These are phyloP conservation scores for Schizopygopsis pylzovi DNA, from an alignment of 2,797 vertebrate genomes.

Conservation along the genomic window DNA sequence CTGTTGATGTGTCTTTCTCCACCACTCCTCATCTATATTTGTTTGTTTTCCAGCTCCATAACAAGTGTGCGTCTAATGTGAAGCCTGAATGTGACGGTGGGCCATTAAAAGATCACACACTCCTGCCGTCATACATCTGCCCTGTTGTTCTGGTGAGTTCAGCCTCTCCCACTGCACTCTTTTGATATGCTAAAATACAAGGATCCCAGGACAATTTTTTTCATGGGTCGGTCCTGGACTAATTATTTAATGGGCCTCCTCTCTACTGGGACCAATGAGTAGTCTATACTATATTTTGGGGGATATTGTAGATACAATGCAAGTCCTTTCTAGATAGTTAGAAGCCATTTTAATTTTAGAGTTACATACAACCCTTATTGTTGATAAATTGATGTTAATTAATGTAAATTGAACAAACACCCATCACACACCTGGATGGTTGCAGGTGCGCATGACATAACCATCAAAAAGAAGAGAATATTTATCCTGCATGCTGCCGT, in stretches of 20 bases:
- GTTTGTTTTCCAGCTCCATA: conserved; percentile 85
- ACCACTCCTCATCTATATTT: conserved; percentile 19
- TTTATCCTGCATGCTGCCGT: background rate
- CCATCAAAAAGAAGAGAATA: background rate
- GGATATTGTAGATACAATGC: background rate
- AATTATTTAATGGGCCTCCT: background rate
- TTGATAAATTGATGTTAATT: background rate
- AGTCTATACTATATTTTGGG: background rate
- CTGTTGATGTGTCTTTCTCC: conserved; percentile 18
- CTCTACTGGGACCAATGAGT: background rate
- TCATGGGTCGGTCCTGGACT: background rate
- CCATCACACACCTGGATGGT: background rate
- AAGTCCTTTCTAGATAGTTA: background rate
- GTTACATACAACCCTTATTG: background rate
- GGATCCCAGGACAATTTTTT: background rate
- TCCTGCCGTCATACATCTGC: conserved; percentile 91
- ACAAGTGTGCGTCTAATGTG: conserved; percentile 89
- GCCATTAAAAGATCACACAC: conserved; percentile 87
- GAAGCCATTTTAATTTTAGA: background rate
- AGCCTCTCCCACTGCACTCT: background rate
- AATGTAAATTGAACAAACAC: background rate
- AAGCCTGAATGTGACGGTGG: conserved; percentile 91
- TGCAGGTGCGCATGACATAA: background rate
- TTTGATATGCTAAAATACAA: conserved; percentile 1
- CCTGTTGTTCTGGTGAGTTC: conserved; percentile 87